Percentiles rank a stretch among this genome's conserved stretches.
These are phyloP conservation scores for Periophthalmus modestus DNA, from an alignment of 2,113 vertebrate species.

Conservation along the genomic window DNA sequence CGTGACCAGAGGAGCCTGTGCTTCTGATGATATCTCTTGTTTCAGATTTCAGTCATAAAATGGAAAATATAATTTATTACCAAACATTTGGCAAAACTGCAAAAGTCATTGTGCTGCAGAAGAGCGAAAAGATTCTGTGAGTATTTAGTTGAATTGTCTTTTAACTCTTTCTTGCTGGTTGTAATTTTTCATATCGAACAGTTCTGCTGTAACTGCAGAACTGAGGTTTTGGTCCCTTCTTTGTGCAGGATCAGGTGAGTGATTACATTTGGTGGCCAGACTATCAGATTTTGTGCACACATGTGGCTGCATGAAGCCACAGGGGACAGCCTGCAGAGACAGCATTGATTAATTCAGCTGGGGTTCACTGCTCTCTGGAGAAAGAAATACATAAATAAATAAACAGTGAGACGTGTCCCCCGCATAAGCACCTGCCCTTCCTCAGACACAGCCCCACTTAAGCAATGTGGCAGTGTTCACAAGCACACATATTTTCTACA, in stretches of 20 bases:
- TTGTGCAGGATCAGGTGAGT: slow-evolving; percentile 43
- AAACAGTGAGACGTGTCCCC: slow-evolving; percentile 27
- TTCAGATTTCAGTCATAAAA: neutral
- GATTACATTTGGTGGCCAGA: slow-evolving; percentile 50
- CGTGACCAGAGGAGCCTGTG: no score
- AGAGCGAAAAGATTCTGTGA: no score
- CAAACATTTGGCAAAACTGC: no score
- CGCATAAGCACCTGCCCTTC: slow-evolving; percentile 28
- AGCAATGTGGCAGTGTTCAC: neutral
- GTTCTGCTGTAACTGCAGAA: slow-evolving; percentile 20
- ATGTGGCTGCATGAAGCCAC: slow-evolving; percentile 55
- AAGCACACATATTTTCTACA: slow-evolving; percentile 11
- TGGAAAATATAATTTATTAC: neutral
- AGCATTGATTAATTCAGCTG: slow-evolving; percentile 57
- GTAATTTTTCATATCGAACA: slow-evolving; percentile 18
- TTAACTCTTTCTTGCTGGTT: neutral
- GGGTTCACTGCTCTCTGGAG: slow-evolving; percentile 34
- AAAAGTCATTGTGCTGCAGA: no score
- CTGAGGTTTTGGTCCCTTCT: slow-evolving; percentile 30
- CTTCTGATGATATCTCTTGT: no score
- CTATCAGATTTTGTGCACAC: slow-evolving; percentile 39
- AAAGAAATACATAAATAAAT: slow-evolving; percentile 50
- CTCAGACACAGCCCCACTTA: neutral
- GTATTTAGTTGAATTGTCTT: neutral
- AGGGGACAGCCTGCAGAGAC: slow-evolving; percentile 40